phyloP scores from a whole-genome alignment of 2,113 vertebrate species.

The Tor tambroides region DNA sequence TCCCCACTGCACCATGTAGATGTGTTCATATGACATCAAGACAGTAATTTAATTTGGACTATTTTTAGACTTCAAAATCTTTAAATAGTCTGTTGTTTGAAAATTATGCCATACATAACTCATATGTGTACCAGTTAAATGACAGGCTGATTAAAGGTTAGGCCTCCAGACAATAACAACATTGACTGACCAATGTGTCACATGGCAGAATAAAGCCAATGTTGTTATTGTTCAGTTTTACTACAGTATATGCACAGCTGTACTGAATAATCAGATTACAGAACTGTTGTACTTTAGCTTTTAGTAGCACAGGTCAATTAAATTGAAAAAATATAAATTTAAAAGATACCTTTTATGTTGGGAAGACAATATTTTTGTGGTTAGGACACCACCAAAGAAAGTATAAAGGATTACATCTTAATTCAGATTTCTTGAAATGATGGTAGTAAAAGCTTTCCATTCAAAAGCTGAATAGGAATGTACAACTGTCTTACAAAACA shows the following conservation, averaged over 20 bases:
- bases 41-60: background rate
- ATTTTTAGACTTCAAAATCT: background rate
- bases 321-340: no score
- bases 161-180: background rate
- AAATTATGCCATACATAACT: background rate
- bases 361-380: background rate
- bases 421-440: background rate
- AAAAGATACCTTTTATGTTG: background rate
- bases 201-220: background rate
- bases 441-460: background rate
- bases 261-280: background rate
- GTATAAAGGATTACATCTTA: background rate
- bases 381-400: background rate
- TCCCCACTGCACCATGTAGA: no score
- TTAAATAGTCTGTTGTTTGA: background rate
- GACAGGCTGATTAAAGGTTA: background rate
- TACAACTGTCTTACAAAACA: background rate
- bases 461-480: background rate
- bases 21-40: background rate
- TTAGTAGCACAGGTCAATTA: background rate
- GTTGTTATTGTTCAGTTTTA: background rate
- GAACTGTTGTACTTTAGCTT: background rate
- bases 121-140: background rate
- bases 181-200: background rate
- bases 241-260: background rate